Evolutionary conservation across 2,797 vertebrate species (phyloP), one percentile per base, ranked within the genome.

Genomic region (Ptychadena robeensis): DNA sequence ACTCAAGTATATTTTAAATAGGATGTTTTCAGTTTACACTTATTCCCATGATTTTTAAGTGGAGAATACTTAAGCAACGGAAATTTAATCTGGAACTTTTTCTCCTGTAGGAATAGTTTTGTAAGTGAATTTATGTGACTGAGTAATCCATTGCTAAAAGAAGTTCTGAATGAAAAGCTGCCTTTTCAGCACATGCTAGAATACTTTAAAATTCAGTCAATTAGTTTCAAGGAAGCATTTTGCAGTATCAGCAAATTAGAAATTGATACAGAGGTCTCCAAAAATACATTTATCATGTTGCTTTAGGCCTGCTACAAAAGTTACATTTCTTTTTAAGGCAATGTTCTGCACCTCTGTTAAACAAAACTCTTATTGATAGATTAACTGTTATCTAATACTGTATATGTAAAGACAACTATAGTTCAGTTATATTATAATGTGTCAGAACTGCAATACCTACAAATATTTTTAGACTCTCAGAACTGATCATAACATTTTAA

Each of bases 261-360:
- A 63, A 80, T 64, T 71, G 78, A 70, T 63, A 80, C 61, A 69
- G 53, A 25, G 70, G 71, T 40, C 22, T 80, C 30, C 32, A 72
- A 64, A 80, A 80, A 80, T 80, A 80, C 67, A 72, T 80, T 80
- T 71, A 44, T 80, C 67, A 80, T 80, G 53, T 63, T 35, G 25
- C 32, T 22, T 18, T 18, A 71, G 44, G 57, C 48, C 30, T 71
- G 57, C 44, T 53, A 18, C 68, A 80, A 63, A 22, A 72, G 78
- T 64, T 75, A 14, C n/a, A 80, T 80, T 80, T 80, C 32, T 57
- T 71, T 38, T 53, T 34, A 61, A 59, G n/a, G 69, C 12, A 63
- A 71, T 27, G 3, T n/a, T 63, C 25, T 28, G 25, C 25, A 59
- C 15, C 31, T 53, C 28, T 61, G 2, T 59, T 25, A 34, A 72